Base-by-base conservation (phyloP, 1,140 invertebrate species). In the Pseudomyrmex concolor region DNA sequence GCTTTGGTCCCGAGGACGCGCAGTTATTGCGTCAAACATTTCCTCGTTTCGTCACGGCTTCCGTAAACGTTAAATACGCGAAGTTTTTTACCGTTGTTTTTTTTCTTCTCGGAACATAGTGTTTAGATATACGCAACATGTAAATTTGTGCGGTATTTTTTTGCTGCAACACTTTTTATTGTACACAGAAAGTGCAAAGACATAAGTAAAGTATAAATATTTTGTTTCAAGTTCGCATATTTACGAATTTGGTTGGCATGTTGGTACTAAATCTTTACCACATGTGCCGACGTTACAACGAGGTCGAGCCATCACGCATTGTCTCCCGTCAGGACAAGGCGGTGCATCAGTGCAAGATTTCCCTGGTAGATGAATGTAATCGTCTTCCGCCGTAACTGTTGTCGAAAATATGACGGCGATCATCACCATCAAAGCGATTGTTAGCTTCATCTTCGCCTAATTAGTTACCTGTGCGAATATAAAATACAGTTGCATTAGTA, bases 351-450 rank as follows among this genome's bases (percentile, higher is more conserved):
- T 0, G 59, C 91, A 92, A 10, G 0, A 80, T 59, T 91, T 90
- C 1, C 90, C 91, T 2, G 90, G 90, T 54, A 91, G 55, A 68
- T 87, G 90, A 13, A 92, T 89, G 25, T 90, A 90, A 0, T 89
- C 85, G 1, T 87, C 85, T 78, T 13, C n/a, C 2, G 54, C 85
- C 19, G 7, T 25, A 0, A 63, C 9, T 45, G 51, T 45, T 0
- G 71, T 70, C 8, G 60, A 84, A 13, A 88, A 8, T 7, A 84
- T 63, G 1, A 85, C 19, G 22, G 83, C 25, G 50, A 89, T 57
- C 8, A 87, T 57, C 8, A 87, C 0, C 48, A 77, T 67, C 19
- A 89, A 1, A 5, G 25, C 19, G 10, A 86, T 22, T 13, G 68
- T 22, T 8, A 60, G 17, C 17, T 59, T 80, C 87, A 89, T 89